phyloP scores from a whole-genome alignment of 2,797 vertebrate species.

The Melanotaenia trifasciata region DNA sequence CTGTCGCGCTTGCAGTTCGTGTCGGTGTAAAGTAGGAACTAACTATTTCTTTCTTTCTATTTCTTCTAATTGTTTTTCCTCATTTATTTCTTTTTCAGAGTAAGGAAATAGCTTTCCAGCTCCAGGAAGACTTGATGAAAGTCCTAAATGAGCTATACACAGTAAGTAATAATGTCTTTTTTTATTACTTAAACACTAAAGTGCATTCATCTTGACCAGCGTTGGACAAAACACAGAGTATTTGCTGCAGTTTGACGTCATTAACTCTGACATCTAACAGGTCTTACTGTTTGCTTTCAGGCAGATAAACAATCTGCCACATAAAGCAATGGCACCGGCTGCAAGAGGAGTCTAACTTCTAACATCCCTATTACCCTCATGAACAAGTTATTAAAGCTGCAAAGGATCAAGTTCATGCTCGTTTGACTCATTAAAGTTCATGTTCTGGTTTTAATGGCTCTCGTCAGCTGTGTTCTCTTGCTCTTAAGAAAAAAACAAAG shows the following conservation, averaged over 20 bases:
- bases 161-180: conserved; percentile 84
- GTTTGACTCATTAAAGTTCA: conserved; percentile 19
- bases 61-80: conserved; percentile 25
- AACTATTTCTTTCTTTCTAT: background rate
- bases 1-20: too few species aligned
- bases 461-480: conserved; percentile 16
- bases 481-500: conserved; percentile 18
- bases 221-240: conserved; percentile 2
- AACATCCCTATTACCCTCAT: background rate
- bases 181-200: conserved; percentile 30
- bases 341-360: conserved; percentile 1
- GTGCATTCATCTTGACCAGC: conserved; percentile 2
- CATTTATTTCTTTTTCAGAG: conserved; percentile 85
- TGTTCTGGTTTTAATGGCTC: conserved; percentile 40
- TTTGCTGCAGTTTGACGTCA: conserved; percentile 11
- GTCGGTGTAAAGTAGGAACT: too few species aligned
- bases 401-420: conserved; percentile 20
- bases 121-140: conserved; percentile 99
- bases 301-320: background rate
- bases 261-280: conserved; percentile 12
- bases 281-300: conserved; percentile 12
- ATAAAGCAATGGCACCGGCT: background rate
- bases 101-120: conserved; percentile 98
- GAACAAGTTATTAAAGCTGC: conserved; percentile 7
- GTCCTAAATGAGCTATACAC: conserved; percentile 99